A percentile compares a stretch with the other conserved stretches of the same genome.
Evolutionary conservation across 2,888 invertebrate species (phyloP).

Genomic region (Agriopis marginaria): DNA sequence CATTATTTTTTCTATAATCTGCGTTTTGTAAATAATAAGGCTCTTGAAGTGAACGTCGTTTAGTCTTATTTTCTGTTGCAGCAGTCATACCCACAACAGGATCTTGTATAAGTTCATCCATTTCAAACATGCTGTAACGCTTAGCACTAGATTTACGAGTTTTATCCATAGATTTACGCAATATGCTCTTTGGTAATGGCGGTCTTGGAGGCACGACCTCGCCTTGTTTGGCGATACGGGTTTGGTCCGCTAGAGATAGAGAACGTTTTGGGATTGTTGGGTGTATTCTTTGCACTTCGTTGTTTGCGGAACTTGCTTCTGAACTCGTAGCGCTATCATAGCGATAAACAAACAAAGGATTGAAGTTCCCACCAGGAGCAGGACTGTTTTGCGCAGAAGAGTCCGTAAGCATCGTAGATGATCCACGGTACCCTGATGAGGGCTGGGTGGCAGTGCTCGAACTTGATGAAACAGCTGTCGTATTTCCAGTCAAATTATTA

Average conservation of each 20-base stretch:
- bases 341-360: constrained; percentile 93
- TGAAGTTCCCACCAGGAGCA: constrained; percentile 86
- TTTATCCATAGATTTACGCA: constrained; percentile 88
- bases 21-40: constrained; percentile 87
- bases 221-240: constrained; percentile 73
- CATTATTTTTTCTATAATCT: constrained; percentile 83
- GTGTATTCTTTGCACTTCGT: constrained; percentile 74
- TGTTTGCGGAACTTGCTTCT: constrained; percentile 89
- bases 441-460: constrained; percentile 92
- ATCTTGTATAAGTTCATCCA: constrained; percentile 86
- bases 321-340: constrained; percentile 92
- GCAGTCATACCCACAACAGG: constrained; percentile 75
- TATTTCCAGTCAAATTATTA: constrained; percentile 83
- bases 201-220: constrained; percentile 89
- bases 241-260: constrained; percentile 87
- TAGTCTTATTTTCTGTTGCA: constrained; percentile 84
- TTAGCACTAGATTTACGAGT: constrained; percentile 84
- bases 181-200: constrained; percentile 90
- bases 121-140: constrained; percentile 94
- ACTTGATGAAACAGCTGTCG: constrained; percentile 87
- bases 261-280: constrained; percentile 90
- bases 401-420: constrained; percentile 93
- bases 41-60: constrained; percentile 92
- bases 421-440: constrained; percentile 94
- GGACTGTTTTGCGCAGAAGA: constrained; percentile 91